Evolutionary conservation across 2,888 invertebrate genomes (phyloP), one percentile per base, ranked within the genome.

Genomic region (Microchrysa polita): DNA sequence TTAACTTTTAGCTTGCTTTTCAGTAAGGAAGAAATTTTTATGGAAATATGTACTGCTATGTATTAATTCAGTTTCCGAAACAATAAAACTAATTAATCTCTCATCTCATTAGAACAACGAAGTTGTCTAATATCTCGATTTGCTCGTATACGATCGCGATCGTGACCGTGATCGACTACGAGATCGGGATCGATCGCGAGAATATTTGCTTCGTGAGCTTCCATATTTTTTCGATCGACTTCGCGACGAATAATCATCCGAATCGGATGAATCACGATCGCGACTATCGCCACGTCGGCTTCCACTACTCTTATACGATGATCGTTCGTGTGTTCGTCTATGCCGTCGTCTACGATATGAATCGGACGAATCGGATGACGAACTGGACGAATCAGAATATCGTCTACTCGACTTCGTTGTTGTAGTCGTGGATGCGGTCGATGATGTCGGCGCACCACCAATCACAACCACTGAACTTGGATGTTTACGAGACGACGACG

Each of bases 231-330:
- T 77, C 16, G 74, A 73, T 61, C 72, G 72, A 23, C 69, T 52
- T 20, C 7, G 2, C 2, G 65, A 44, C 44, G 77, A 76, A 14
- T 77, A 76, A 71, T 79, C 80, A 42, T 78, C 78, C 0, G 81
- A 82, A 71, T 80, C 78, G 59, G 80, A 81, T 0, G 81, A 82
- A 55, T 79, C 79, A 12, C 79, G 76, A 52, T 79, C 79, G 10
- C 79, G 76, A 52, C 78, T 76, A 5, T 75, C 76, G 40, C 60
- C 60, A 20, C 53, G 22, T 18, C 73, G 57, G 59, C 61, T 55
- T 23, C 67, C 63, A 48, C 23, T 52, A 53, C 67, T 52, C 23
- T 72, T 72, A 16, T 72, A 23, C 2, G 27, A 27, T 27, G 27
- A 27, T 27, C 53, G 52, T 16, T 73, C 71, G 57, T 48, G 65